A percentile compares a stretch with the other conserved stretches of the same genome.
Evolutionary conservation across 2,797 vertebrate species (phyloP).

Genomic region (Leucoraja ocellata): DNA sequence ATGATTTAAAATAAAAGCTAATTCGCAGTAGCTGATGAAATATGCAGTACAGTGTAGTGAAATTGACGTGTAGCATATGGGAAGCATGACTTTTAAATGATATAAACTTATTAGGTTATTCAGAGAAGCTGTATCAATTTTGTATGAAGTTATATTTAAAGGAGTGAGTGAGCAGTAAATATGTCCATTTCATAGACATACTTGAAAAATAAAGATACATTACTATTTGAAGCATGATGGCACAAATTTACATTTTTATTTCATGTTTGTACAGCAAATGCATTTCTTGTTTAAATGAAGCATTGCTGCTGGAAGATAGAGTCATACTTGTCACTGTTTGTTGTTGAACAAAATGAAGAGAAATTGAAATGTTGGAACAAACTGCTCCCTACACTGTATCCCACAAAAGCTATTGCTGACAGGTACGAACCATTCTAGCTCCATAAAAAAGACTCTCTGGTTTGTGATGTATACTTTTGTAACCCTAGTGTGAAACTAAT

Average conservation of each 20-base stretch:
- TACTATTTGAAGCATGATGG: conserved; percentile 25
- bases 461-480: not conserved
- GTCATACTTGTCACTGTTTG: conserved; percentile 32
- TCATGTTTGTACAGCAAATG: conserved; percentile 35
- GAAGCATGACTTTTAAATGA: conserved; percentile 7
- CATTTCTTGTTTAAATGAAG: conserved; percentile 37
- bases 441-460: not conserved
- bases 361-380: conserved; percentile 21
- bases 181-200: conserved; percentile 28
- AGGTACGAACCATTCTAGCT: not conserved
- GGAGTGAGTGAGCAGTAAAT: conserved; percentile 29
- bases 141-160: conserved; percentile 36
- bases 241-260: conserved; percentile 39
- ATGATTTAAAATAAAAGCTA: not conserved
- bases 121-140: conserved; percentile 33
- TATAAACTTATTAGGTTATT: conserved; percentile 26
- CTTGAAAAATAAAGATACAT: conserved; percentile 25
- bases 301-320: conserved; percentile 29
- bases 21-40: not conserved
- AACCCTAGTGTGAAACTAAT: not conserved
- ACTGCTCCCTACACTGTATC: not conserved
- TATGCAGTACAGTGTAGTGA: not conserved
- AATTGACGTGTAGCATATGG: not conserved
- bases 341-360: conserved; percentile 23
- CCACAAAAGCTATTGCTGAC: not conserved